These are phyloP conservation scores for Drosophila borealis DNA, from an alignment of 2,888 invertebrate species.

Conservation along the genomic window DNA sequence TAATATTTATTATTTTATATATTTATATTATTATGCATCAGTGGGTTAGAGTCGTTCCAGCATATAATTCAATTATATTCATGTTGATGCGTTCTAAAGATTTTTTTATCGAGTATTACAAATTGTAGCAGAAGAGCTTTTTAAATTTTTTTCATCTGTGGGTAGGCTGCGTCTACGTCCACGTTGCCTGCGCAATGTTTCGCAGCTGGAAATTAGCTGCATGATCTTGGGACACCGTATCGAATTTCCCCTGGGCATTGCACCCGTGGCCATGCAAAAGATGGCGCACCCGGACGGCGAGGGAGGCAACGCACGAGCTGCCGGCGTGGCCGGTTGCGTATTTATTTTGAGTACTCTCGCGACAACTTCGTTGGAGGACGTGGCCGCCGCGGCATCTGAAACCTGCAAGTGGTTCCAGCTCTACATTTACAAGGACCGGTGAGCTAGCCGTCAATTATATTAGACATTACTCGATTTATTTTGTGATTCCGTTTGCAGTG, in stretches of 20 bases:
- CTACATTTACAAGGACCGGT: slow-evolving; percentile 94
- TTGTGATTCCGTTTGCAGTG: slow-evolving; percentile 83
- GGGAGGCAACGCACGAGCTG: slow-evolving; percentile 93
- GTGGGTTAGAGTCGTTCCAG: too few species aligned
- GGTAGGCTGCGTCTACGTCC: slow-evolving; percentile 90
- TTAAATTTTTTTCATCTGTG: too few species aligned
- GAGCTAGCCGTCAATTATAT: background rate
- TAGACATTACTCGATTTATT: background rate
- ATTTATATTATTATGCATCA: too few species aligned
- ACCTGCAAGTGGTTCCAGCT: slow-evolving; percentile 96
- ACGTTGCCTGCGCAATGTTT: slow-evolving; percentile 90
- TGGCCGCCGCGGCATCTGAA: slow-evolving; percentile 90
- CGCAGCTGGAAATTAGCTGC: slow-evolving; percentile 87
- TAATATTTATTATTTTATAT: too few species aligned
- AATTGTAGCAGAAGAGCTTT: too few species aligned
- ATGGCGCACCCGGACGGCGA: slow-evolving; percentile 97
- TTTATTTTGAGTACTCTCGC: slow-evolving; percentile 94
- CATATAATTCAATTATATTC: too few species aligned
- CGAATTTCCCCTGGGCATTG: slow-evolving; percentile 91
- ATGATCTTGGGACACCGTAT: slow-evolving; percentile 88
- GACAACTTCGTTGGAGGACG: slow-evolving; percentile 95
- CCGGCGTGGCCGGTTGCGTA: slow-evolving; percentile 89
- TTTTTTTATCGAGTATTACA: background rate
- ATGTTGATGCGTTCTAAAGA: too few species aligned
- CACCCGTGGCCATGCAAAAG: slow-evolving; percentile 96